Percentiles rank a stretch among this genome's conserved stretches.
Conservation (phyloP, 2,113 vertebrate species). For the Antigone vipio region DNA sequence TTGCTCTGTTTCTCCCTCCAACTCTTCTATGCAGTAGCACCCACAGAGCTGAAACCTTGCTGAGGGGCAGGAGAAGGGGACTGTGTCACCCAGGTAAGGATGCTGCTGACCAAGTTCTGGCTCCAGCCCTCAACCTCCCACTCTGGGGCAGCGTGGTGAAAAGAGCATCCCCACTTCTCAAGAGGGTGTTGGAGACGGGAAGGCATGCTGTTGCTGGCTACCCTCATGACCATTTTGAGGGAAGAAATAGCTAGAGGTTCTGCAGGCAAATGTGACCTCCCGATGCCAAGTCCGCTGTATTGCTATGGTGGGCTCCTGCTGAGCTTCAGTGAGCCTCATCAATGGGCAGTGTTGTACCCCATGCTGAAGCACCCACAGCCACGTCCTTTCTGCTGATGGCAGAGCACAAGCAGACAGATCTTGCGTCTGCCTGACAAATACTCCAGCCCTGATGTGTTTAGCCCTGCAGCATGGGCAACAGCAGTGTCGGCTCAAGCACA, state of each 20-base stretch:
- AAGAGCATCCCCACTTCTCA: neutral
- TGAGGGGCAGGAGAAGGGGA: neutral
- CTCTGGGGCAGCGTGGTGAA: accelerated
- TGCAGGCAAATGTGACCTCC: neutral
- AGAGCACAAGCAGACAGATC: neutral
- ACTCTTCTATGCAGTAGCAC: neutral
- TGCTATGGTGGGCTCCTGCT: neutral
- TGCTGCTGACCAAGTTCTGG: neutral
- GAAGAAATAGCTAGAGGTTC: neutral
- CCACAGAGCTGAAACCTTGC: neutral
- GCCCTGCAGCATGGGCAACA: neutral
- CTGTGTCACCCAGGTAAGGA: neutral
- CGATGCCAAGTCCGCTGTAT: neutral
- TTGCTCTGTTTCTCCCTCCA: neutral
- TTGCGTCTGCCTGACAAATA: neutral
- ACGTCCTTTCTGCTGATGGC: accelerated
- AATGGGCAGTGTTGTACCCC: neutral
- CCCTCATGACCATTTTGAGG: neutral
- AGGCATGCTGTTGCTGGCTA: neutral
- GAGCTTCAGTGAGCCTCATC: neutral
- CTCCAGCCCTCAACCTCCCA: neutral
- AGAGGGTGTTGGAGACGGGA: neutral
- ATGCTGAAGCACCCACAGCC: neutral
- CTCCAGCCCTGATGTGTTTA: neutral
- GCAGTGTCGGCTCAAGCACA: neutral